Percentiles rank a stretch among this genome's conserved stretches.
These are phyloP conservation scores for Apaloderma vittatum DNA, from an alignment of 2,113 vertebrate genomes.

Conservation along the genomic window DNA sequence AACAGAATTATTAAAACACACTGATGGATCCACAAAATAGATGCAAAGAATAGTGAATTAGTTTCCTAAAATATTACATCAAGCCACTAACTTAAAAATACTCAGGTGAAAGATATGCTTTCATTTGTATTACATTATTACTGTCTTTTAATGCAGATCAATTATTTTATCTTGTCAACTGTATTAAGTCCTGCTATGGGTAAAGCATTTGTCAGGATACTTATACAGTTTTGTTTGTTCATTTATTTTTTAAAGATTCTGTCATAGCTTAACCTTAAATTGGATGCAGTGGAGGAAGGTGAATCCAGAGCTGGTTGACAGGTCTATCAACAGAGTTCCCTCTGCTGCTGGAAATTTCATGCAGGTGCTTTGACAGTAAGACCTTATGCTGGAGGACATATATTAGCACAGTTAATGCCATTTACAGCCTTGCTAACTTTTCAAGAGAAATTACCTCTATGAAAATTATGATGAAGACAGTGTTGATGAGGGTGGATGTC, in stretches of 20 bases:
- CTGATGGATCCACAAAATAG: conserved; percentile 3
- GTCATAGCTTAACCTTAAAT: neutral
- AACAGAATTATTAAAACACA: neutral
- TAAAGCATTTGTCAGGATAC: neutral
- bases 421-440: neutral
- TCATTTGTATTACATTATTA: neutral
- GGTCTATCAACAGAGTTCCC: neutral
- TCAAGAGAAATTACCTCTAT: neutral
- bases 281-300: neutral
- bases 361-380: neutral
- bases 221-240: neutral
- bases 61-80: conserved; percentile 8
- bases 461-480: neutral
- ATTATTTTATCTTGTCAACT: neutral
- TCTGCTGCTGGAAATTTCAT: neutral
- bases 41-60: conserved; percentile 10
- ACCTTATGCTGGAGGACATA: neutral
- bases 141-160: neutral
- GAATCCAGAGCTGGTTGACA: neutral
- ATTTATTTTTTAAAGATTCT: neutral
- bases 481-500: neutral
- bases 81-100: conserved; percentile 13
- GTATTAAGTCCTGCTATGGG: neutral
- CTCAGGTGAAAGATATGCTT: neutral
- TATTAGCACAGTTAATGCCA: neutral